phyloP scores from a whole-genome alignment of 2,888 invertebrate genomes.

The Alloscopus bannaensis region DNA sequence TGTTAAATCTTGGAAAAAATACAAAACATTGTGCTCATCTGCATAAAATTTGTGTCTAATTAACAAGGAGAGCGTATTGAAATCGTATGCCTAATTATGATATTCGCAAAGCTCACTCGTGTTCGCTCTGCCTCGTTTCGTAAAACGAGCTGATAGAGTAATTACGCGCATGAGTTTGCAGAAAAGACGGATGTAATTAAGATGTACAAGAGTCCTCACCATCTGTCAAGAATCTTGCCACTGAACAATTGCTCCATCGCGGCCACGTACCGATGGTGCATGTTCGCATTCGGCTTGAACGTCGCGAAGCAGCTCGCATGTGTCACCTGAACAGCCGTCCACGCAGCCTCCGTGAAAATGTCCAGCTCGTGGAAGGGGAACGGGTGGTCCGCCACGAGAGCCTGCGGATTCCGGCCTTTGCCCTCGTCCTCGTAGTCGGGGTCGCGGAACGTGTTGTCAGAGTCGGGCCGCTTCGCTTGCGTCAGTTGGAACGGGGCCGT shows the following conservation, averaged over 20 bases:
- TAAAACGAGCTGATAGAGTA: too few species aligned
- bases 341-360: slow-evolving; percentile 65
- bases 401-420: neutral
- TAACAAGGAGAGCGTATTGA: too few species aligned
- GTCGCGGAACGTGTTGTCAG: slow-evolving; percentile 6
- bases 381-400: neutral
- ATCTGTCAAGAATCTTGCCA: slow-evolving; percentile 61
- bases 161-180: too few species aligned
- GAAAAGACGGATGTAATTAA: too few species aligned
- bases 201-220: slow-evolving; percentile 21
- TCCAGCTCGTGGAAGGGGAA: slow-evolving; percentile 65
- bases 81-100: too few species aligned
- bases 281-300: slow-evolving; percentile 68
- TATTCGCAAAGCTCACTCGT: too few species aligned
- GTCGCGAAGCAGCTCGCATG: slow-evolving; percentile 68
- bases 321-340: slow-evolving; percentile 67
- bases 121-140: too few species aligned
- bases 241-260: slow-evolving; percentile 68
- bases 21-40: too few species aligned
- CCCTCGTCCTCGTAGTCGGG: slow-evolving; percentile 18
- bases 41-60: too few species aligned
- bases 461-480: neutral
- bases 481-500: slow-evolving; percentile 38
- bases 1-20: too few species aligned
- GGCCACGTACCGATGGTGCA: slow-evolving; percentile 67